Evolutionary conservation across 1,140 invertebrate genomes (phyloP), one percentile per base, ranked within the genome.

Genomic region (Aphaenogaster floridana): DNA sequence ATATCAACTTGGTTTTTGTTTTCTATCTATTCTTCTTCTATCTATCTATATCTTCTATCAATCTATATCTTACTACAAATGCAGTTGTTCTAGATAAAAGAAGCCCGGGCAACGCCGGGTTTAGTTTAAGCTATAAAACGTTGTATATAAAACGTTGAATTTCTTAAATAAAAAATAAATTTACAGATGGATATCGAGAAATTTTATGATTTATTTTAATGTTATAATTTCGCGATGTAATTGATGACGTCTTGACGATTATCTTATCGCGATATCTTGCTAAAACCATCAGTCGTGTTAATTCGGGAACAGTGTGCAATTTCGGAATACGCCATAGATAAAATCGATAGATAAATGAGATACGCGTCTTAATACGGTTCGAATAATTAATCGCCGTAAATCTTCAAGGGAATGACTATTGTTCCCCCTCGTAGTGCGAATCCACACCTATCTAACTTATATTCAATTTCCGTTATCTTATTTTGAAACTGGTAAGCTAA

Each of bases 401-500:
- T 59, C 36, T 72, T 21, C 21, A 13, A 39, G n/a, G 21, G 7
- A 21, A 59, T 71, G 68, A 39, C 42, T 36, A 74, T 74, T 48
- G 42, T 72, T 57, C 15, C 50, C 39, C 7, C 5, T 34, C 4
- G 21, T 42, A 71, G 15, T n/a, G 17, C 42, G 21, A 59, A 72
- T 54, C 17, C 69, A 36, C n/a, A 39, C 36, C 11, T 0, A 34
- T 28, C n/a, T 17, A 48, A 39, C 39, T 59, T 17, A 28, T 36
- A 48, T 83, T 71, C 78, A 81, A 81, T 81, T 57, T 21, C 36
- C 54, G 80, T 83, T 83, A 83, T 83, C 80, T 74, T 59, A 72
- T 68, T 83, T 74, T 6, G 50, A 28, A 45, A 72, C 52, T 36
- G 17, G 15, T 42, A 3, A 57, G 52, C 42, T 83, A 83, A 83